Base-by-base conservation (phyloP, 2,113 vertebrate genomes). In the Laterallus jamaicensis region DNA sequence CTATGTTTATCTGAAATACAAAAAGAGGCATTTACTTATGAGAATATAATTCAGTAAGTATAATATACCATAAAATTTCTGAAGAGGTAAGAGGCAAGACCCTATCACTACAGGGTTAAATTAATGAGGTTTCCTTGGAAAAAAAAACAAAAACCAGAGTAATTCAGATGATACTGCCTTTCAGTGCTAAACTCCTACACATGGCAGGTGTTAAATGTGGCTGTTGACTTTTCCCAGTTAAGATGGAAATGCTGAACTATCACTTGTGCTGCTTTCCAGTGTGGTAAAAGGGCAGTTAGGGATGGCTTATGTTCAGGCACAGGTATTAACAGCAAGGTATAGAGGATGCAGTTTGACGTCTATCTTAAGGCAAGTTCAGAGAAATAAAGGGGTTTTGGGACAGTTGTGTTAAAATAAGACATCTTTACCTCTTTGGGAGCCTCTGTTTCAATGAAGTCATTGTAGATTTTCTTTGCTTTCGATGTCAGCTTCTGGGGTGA, bases 351-450 rank as follows among this genome's bases (percentile, higher is more conserved):
- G 40, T 68, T 39, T 29, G 55, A 37, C 20, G 64, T 31, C 22
- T 32, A 16, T 20, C 42, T 75, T 66, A 29, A 40, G n/a, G 22
- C 2, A 15, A 80, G 8, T n/a, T 86, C 56, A 79, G 47, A 73
- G 71, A 50, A 66, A 29, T 13, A 74, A 19, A 55, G 0, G 1
- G 12, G 39, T 52, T 3, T 8, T 47, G 60, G 26, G 70, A 67
- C 31, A 67, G 7, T 64, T 58, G 9, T 37, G 4, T 42, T 84
- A 55, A 76, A 54, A 10, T 12, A 63, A 26, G 32, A 67, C 88
- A 24, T 82, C 52, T 77, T 97, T 97, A 99, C 99, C 99, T 99
- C 99, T 98, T 99, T 99, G 9, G 99, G 98, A 86, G 99, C 98
- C 81, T 99, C 98, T 39, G 92, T 98, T 93, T 97, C 98, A 93